Conservation (phyloP, 2,888 invertebrate species). For the Cheilosia pagana region DNA sequence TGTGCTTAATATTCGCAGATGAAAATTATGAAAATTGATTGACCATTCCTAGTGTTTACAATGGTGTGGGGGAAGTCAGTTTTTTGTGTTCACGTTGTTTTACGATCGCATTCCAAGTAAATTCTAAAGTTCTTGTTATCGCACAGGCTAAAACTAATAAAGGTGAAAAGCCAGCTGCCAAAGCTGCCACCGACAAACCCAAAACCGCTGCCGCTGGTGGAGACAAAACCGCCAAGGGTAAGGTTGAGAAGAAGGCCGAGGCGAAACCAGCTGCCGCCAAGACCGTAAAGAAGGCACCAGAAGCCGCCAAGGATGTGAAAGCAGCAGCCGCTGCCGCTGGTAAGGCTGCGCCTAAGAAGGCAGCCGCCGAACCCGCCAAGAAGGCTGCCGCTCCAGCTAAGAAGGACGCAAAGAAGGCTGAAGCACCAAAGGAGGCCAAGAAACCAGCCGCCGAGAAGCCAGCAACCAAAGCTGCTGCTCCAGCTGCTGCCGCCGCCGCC, state of each 20-base stretch:
- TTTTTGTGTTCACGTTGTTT: conserved; percentile 66
- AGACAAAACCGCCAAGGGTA: conserved; percentile 81
- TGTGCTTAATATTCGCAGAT: conserved; percentile 50
- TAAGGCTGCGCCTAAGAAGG: conserved; percentile 81
- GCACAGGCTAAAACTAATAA: conserved; percentile 82
- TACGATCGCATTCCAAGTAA: background rate
- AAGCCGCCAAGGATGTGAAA: conserved; percentile 81
- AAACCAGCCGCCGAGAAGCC: conserved; percentile 82
- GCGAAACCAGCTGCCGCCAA: conserved; percentile 81
- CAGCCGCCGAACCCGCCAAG: conserved; percentile 82
- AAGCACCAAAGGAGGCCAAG: conserved; percentile 76
- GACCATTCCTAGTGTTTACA: conserved; percentile 47
- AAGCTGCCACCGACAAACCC: conserved; percentile 80
- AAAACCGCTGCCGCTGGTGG: conserved; percentile 79
- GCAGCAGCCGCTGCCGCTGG: conserved; percentile 83
- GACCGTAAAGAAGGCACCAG: conserved; percentile 82
- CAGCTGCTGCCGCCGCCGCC: conserved; percentile 60
- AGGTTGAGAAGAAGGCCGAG: conserved; percentile 83
- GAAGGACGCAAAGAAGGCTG: conserved; percentile 85
- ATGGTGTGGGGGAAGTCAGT: conserved; percentile 8
- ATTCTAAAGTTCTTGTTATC: conserved; percentile 29
- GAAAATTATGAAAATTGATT: conserved; percentile 5
- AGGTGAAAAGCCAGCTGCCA: conserved; percentile 82
- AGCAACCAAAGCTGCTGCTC: conserved; percentile 82
- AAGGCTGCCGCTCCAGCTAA: conserved; percentile 82